Evolutionary conservation across 2,888 invertebrate genomes (phyloP).

Genomic region (Hypomecis punctinalis): DNA sequence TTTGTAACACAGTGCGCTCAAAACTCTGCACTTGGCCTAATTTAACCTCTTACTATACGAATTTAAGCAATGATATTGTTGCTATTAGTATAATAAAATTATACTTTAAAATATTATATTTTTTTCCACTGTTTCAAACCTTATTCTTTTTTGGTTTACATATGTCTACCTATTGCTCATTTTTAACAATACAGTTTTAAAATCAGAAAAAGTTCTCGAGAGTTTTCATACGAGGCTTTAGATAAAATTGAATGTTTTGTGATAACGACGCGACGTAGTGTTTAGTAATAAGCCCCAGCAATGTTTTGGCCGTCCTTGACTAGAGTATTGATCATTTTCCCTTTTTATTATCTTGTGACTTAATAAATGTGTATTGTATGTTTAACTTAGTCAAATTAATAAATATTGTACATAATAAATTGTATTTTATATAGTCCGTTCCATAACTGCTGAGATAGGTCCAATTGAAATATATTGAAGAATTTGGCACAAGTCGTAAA

Average conservation of each 20-base stretch:
- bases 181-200: background rate
- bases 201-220: background rate
- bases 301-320: conserved; percentile 34
- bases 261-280: conserved; percentile 29
- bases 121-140: too few relatives aligned
- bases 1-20: too few relatives aligned
- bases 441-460: too few relatives aligned
- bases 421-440: too few relatives aligned
- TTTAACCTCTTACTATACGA: too few relatives aligned
- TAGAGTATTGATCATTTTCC: conserved; percentile 12
- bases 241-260: conserved; percentile 25
- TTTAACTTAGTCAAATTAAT: conserved; percentile 16
- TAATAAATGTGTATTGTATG: conserved; percentile 20
- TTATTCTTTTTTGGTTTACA: too few relatives aligned
- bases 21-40: too few relatives aligned
- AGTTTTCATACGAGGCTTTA: background rate
- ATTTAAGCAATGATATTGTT: too few relatives aligned
- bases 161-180: background rate
- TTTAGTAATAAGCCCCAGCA: conserved; percentile 29
- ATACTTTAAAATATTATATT: too few relatives aligned
- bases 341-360: conserved; percentile 10
- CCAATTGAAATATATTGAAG: too few relatives aligned
- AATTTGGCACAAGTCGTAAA: too few relatives aligned
- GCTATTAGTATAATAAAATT: too few relatives aligned
- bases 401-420: conserved; percentile 36